Conservation (phyloP, 2,888 invertebrate genomes). For the Formica aserva region DNA sequence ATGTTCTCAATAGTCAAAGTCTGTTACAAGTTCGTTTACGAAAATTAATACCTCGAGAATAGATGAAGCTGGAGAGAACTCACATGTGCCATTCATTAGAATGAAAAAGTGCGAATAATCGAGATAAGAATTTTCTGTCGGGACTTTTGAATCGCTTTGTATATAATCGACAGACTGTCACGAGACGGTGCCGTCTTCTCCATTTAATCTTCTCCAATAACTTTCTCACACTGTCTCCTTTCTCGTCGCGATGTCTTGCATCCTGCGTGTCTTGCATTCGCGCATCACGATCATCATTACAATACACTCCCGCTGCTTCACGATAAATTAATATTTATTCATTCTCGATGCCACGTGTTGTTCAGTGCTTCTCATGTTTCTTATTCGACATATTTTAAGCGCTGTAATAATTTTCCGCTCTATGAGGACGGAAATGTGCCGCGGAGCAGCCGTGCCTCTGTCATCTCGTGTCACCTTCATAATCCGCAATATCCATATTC, state of each 20-base stretch:
- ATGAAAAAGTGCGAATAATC: neutral
- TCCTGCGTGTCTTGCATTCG: neutral
- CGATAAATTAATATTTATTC: neutral
- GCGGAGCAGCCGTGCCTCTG: slow-evolving; percentile 13
- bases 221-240: neutral
- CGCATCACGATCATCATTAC: neutral
- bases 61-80: slow-evolving; percentile 35
- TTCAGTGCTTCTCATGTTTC: neutral
- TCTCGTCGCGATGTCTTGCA: neutral
- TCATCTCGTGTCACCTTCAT: slow-evolving; percentile 20
- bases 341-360: neutral
- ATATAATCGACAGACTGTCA: slow-evolving; percentile 7
- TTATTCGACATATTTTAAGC: neutral
- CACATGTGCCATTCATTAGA: neutral
- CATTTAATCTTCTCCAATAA: neutral
- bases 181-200: neutral
- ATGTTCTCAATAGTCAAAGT: neutral
- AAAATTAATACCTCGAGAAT: slow-evolving; percentile 43
- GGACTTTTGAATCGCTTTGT: neutral
- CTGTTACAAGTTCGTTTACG: neutral
- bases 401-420: neutral
- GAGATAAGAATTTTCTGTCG: neutral
- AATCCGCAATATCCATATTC: slow-evolving; percentile 40
- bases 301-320: neutral
- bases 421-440: neutral